Evolutionary conservation across 2,113 vertebrate species (phyloP).

Genomic region (Dasyprocta punctata): DNA sequence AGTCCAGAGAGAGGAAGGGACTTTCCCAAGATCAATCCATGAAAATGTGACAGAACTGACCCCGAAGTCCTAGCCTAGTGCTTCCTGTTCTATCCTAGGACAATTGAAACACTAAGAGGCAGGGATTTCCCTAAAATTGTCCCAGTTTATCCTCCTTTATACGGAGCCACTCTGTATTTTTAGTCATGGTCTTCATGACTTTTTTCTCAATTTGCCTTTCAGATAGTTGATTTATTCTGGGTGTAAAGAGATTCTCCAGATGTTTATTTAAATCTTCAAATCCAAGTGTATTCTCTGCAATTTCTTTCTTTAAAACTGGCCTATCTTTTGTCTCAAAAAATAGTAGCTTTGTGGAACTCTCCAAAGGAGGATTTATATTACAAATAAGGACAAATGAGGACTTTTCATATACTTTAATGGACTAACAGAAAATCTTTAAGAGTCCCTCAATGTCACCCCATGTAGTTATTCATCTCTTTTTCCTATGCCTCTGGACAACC

Average conservation of each 20-base stretch:
- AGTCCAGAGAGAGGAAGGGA: not conserved
- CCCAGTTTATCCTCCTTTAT: not conserved
- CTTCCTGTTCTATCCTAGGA: not conserved
- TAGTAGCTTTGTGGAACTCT: not conserved
- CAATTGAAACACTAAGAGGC: not conserved
- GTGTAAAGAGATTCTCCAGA: not conserved
- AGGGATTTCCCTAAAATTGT: not conserved
- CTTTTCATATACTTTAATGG: slow-evolving; percentile 6
- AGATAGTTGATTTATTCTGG: not conserved
- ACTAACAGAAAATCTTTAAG: not conserved
- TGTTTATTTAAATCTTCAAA: not conserved
- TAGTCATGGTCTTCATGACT: not conserved
- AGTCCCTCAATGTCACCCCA: not conserved
- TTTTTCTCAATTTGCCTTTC: not conserved
- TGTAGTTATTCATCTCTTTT: not conserved
- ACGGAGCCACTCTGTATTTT: not conserved
- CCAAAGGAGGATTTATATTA: not conserved
- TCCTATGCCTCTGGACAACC: not conserved
- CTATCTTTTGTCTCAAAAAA: not conserved
- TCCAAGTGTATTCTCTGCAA: not conserved
- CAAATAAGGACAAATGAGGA: not conserved
- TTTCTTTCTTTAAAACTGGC: not conserved
- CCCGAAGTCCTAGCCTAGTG: not conserved
- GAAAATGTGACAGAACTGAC: not conserved
- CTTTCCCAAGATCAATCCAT: not conserved